A percentile compares a stretch with the other conserved stretches of the same genome.
Evolutionary conservation across 2,797 vertebrate genomes (phyloP).

Genomic region (Mormyrops attenuatus): DNA sequence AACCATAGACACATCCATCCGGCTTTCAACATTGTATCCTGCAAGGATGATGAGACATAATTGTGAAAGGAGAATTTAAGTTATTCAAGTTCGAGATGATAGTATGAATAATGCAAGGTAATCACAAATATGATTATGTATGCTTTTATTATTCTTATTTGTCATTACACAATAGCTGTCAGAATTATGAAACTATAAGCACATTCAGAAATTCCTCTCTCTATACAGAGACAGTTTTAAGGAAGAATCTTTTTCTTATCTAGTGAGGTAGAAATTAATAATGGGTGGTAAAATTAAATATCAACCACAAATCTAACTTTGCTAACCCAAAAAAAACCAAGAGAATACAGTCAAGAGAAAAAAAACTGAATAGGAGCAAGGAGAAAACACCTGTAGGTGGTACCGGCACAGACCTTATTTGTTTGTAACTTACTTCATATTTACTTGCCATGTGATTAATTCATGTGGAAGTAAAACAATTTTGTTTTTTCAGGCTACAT

Average conservation of each 20-base stretch:
- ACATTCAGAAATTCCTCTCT: not conserved
- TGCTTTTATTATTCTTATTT: not conserved
- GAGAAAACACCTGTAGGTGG: not conserved
- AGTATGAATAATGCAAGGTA: not conserved
- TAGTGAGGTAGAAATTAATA: constrained; percentile 20
- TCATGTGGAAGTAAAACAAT: not conserved
- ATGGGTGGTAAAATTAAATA: not conserved
- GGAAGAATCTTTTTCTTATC: not conserved
- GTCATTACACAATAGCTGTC: not conserved
- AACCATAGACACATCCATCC: not conserved
- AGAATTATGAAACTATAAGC: constrained; percentile 12
- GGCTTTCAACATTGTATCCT: not conserved
- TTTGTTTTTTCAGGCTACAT: not conserved
- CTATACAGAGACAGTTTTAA: not conserved
- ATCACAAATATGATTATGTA: not conserved
- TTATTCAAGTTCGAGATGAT: not conserved
- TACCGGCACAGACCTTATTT: not conserved
- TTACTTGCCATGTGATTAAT: not conserved
- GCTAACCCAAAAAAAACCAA: not conserved
- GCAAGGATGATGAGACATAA: not conserved
- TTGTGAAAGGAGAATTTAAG: not conserved
- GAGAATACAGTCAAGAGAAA: not conserved
- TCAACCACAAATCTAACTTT: not conserved
- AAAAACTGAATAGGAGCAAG: not conserved
- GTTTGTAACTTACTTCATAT: not conserved